Evolutionary conservation across 2,888 invertebrate genomes (phyloP), one percentile per base, ranked within the genome.

Genomic region (Drosophila mimica): DNA sequence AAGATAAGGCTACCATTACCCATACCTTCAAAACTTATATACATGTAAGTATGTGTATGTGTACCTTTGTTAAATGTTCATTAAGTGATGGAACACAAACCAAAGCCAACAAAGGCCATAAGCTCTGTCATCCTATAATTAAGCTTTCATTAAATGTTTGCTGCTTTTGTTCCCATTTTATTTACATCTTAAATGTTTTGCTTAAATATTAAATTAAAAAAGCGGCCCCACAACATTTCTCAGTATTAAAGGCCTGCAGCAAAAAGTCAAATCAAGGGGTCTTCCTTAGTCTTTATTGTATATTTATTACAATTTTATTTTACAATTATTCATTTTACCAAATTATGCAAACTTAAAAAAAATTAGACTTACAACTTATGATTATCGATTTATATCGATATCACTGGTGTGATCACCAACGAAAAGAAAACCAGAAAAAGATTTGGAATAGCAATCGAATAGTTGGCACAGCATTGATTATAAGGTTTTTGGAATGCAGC

Each of bases 1-100:
- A 53, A 85, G 82, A 82, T 84, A 85, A 74, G 57, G 33, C 33
- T 52, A 28, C 59, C 28, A 70, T 67, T 70, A 78, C 65, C 31
- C 70, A 68, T 54, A 34, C 69, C 78, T 25, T 51, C 0, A 9
- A 0, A 17, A 15, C 20, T 1, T n/a, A 52, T 31, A n/a, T 13
- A 25, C 25, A 25, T 25, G 25, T 25, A 25, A 3, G 25, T 25
- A 25, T 25, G 25, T 25, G 13, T 28, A 15, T 25, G 17, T 6
- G 4, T 17, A 34, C n/a, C 40, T 15, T 83, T 79, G 74, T 73
- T 83, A 66, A 59, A 79, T 71, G 63, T 79, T 79, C 57, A 84
- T 84, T 79, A 77, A 72, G 66, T 70, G 76, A 74, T 28, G 33
- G 15, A 48, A 74, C 69, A 65, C 57, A 54, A 61, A 64, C 59